These are phyloP conservation scores for Brenthis ino DNA, from an alignment of 2,888 invertebrate species.

Conservation along the genomic window DNA sequence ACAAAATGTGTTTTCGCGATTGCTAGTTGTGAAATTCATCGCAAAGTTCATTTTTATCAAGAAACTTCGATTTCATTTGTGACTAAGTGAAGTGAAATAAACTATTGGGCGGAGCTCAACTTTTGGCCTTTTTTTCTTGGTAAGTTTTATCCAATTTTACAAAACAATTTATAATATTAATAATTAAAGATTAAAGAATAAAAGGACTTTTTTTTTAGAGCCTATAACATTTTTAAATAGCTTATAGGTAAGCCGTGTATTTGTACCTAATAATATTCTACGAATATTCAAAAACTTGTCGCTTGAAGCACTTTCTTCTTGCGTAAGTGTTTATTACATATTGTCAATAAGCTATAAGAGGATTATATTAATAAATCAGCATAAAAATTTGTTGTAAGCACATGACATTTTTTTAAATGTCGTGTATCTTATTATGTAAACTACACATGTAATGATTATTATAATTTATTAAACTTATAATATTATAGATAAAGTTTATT, in stretches of 20 bases:
- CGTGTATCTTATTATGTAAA: not conserved
- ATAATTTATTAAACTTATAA: too few species aligned
- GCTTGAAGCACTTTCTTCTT: slow-evolving; percentile 33
- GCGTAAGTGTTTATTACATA: slow-evolving; percentile 26
- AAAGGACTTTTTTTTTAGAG: too few species aligned
- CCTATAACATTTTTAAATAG: too few species aligned
- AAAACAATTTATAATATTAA: not conserved
- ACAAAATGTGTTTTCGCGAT: slow-evolving; percentile 34
- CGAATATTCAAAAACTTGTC: slow-evolving; percentile 13
- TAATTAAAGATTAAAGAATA: not conserved
- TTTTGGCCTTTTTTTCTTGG: slow-evolving; percentile 40
- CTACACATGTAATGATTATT: too few species aligned
- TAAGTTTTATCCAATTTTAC: slow-evolving; percentile 21
- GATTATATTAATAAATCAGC: slow-evolving; percentile 9
- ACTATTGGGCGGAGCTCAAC: slow-evolving; percentile 37
- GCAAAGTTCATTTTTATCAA: slow-evolving; percentile 25
- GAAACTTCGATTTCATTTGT: slow-evolving; percentile 27
- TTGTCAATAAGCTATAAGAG: slow-evolving; percentile 13
- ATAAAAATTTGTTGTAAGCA: not conserved
- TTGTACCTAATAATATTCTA: not conserved
- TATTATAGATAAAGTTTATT: too few species aligned
- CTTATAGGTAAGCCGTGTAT: not conserved
- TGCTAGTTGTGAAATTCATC: slow-evolving; percentile 36
- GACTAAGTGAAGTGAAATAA: slow-evolving; percentile 36
- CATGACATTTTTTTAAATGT: slow-evolving; percentile 12